phyloP scores from a whole-genome alignment of 2,888 invertebrate genomes.

The Drosophila buzzatii region DNA sequence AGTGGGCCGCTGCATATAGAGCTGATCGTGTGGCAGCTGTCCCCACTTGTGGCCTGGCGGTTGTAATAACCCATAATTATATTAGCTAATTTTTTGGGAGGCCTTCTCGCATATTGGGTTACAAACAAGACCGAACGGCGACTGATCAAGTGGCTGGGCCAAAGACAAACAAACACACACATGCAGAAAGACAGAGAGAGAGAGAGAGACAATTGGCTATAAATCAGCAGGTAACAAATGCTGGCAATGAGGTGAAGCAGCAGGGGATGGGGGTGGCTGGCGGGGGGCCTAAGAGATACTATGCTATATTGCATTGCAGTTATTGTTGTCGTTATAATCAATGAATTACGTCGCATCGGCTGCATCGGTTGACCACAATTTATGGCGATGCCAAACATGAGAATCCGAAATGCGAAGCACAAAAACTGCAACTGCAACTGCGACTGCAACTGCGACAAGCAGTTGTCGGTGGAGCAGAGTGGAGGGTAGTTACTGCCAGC shows the following conservation, averaged over 20 bases:
- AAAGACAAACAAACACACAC: slow-evolving; percentile 27
- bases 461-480: too few species aligned
- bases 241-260: slow-evolving; percentile 7
- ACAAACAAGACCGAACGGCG: slow-evolving; percentile 39
- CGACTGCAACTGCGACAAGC: slow-evolving; percentile 6
- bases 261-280: neutral
- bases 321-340: slow-evolving; percentile 80
- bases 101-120: slow-evolving; percentile 51
- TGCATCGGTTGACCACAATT: slow-evolving; percentile 80
- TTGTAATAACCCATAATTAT: slow-evolving; percentile 67
- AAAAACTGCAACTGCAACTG: slow-evolving; percentile 67
- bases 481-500: neutral
- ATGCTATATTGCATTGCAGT: slow-evolving; percentile 59
- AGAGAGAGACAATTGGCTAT: slow-evolving; percentile 67
- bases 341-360: slow-evolving; percentile 76
- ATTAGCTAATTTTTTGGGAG: slow-evolving; percentile 63
- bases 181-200: slow-evolving; percentile 43
- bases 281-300: neutral
- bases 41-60: slow-evolving; percentile 29
- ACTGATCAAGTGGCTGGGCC: slow-evolving; percentile 39
- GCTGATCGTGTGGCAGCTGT: slow-evolving; percentile 27
- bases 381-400: slow-evolving; percentile 76
- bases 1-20: slow-evolving; percentile 10
- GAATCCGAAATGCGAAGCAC: slow-evolving; percentile 68
- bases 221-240: slow-evolving; percentile 72